A percentile compares a stretch with the other conserved stretches of the same genome.
These are phyloP conservation scores for Cettia cetti DNA, from an alignment of 2,113 vertebrate species.

Conservation along the genomic window DNA sequence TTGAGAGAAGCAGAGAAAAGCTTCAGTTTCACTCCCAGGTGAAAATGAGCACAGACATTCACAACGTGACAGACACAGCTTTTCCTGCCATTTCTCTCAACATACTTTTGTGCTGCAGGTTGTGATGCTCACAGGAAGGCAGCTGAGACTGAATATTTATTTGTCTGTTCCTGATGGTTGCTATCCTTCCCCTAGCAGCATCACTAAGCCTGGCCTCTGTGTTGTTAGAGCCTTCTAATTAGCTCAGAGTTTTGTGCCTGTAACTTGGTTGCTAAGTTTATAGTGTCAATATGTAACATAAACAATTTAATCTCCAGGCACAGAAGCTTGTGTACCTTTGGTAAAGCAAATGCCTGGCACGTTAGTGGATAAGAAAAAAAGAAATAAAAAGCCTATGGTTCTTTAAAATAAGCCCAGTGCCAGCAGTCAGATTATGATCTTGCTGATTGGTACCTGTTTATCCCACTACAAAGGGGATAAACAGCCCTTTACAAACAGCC, in stretches of 20 bases:
- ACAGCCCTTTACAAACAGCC: too few species aligned
- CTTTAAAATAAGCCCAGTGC: not conserved
- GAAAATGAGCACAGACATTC: not conserved
- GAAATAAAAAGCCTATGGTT: not conserved
- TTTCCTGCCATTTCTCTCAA: not conserved
- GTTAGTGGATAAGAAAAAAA: not conserved
- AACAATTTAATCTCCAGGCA: constrained; percentile 41
- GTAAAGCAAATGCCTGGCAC: not conserved
- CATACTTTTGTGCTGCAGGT: not conserved
- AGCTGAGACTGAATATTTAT: not conserved
- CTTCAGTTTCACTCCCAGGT: not conserved
- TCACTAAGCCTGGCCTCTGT: not conserved
- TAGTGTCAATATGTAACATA: not conserved
- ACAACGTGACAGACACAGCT: not conserved
- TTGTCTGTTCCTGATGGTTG: not conserved
- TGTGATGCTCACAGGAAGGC: not conserved
- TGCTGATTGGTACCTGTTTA: not conserved
- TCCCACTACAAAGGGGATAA: not conserved
- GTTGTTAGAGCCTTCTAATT: not conserved
- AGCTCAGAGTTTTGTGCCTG: not conserved
- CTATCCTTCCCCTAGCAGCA: not conserved
- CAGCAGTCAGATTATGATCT: not conserved
- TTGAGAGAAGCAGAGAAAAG: not conserved
- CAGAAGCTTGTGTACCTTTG: not conserved
- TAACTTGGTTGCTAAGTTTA: constrained; percentile 25